Conservation (phyloP, 2,888 invertebrate species). For the Scaptomyza tumidula region DNA sequence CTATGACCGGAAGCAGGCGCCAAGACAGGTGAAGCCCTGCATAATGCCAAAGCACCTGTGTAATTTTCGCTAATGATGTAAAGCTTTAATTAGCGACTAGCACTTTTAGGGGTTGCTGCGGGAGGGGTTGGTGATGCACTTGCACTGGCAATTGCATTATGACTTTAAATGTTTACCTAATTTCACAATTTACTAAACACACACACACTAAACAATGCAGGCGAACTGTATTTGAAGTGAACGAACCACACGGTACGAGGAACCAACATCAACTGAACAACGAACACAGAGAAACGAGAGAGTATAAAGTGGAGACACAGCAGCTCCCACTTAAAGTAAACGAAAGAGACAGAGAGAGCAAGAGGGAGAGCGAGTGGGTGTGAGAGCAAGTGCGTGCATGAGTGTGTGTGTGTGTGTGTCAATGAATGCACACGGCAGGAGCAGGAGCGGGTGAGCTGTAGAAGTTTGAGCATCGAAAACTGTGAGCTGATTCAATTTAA, state of each 20-base stretch:
- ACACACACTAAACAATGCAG: constrained; percentile 17
- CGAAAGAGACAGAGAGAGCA: constrained; percentile 2
- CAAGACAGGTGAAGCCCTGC: constrained; percentile 21
- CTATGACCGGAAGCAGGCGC: constrained; percentile 28
- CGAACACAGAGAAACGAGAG: constrained; percentile 19
- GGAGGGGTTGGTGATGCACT: neutral
- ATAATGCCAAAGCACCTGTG: constrained; percentile 29
- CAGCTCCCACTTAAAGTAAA: constrained; percentile 37
- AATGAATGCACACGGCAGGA: constrained; percentile 50
- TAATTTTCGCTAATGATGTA: constrained; percentile 14
- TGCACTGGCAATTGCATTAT: constrained; percentile 5
- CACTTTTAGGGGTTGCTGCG: neutral
- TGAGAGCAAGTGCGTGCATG: neutral
- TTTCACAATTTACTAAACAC: constrained; percentile 27
- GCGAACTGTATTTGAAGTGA: constrained; percentile 40
- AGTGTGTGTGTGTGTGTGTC: constrained; percentile 19
- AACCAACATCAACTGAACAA: constrained; percentile 76
- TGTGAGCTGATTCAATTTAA: constrained; percentile 27
- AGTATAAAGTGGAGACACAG: constrained; percentile 5
- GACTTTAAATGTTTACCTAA: constrained; percentile 39
- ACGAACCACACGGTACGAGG: constrained; percentile 72
- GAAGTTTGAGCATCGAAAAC: constrained; percentile 6
- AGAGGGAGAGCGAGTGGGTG: constrained; percentile 8
- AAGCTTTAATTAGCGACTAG: neutral
- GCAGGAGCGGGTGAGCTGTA: neutral